These are phyloP conservation scores for Cydia amplana DNA, from an alignment of 1,140 invertebrate genomes.

Conservation along the genomic window DNA sequence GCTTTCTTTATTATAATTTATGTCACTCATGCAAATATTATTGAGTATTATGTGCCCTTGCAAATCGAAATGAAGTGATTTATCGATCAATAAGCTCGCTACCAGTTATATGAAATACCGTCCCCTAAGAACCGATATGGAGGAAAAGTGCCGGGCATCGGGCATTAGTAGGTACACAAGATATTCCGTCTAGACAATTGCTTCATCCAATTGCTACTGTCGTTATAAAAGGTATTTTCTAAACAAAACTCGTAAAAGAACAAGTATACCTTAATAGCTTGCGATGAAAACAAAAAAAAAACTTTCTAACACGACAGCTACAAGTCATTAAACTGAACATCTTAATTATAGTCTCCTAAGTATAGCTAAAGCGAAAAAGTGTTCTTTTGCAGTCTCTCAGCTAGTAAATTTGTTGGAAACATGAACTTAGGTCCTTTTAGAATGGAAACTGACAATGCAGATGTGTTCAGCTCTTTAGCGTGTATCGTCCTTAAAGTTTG, in stretches of 20 bases:
- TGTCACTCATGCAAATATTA: background rate
- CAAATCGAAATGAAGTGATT: background rate
- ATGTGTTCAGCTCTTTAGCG: slow-evolving; percentile 1
- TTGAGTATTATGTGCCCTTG: background rate
- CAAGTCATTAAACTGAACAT: slow-evolving; percentile 25
- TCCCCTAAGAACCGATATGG: background rate
- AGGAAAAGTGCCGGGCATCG: background rate
- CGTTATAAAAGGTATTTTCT: background rate
- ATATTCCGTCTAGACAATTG: background rate
- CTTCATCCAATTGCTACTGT: background rate
- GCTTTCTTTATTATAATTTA: background rate
- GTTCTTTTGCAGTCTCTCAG: background rate
- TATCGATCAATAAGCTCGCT: background rate
- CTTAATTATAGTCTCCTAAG: slow-evolving; percentile 13
- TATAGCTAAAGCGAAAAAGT: slow-evolving; percentile 13
- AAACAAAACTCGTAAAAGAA: background rate
- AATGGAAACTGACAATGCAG: background rate
- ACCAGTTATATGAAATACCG: background rate
- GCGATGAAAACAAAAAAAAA: background rate
- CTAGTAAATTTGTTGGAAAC: background rate
- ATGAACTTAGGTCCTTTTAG: background rate
- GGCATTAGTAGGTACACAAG: background rate
- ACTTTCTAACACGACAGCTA: background rate
- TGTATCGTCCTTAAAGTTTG: slow-evolving; percentile 10
- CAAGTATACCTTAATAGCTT: background rate